Evolutionary conservation across 2,888 invertebrate species (phyloP).

Genomic region (Atrina japonica): DNA sequence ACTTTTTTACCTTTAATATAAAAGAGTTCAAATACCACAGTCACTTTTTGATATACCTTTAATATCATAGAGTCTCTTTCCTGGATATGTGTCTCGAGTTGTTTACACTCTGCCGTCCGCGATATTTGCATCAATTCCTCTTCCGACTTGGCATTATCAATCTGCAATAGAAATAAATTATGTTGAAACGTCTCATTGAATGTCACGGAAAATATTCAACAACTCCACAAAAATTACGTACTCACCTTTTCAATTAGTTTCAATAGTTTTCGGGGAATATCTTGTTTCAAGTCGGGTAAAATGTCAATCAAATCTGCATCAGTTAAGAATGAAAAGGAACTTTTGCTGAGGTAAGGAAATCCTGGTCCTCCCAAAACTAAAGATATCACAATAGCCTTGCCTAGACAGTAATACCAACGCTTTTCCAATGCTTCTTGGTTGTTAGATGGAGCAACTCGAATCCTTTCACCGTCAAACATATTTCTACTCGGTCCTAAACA

Average conservation of each 20-base stretch:
- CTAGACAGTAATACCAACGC: not conserved
- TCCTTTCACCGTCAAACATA: not conserved
- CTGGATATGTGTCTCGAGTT: too few relatives aligned
- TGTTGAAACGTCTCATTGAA: too few relatives aligned
- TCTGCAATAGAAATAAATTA: too few relatives aligned
- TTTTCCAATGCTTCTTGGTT: not conserved
- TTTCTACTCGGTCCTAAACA: not conserved
- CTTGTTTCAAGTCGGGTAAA: not conserved
- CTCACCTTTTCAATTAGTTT: not conserved
- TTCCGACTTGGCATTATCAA: too few relatives aligned
- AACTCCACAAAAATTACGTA: too few relatives aligned
- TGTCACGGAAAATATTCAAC: too few relatives aligned
- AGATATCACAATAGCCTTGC: not conserved
- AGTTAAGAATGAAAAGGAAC: not conserved
- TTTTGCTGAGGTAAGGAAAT: constrained; percentile 2
- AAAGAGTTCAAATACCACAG: too few relatives aligned
- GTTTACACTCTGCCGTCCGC: too few relatives aligned
- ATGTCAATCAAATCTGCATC: not conserved
- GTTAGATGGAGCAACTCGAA: not conserved
- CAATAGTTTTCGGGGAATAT: not conserved
- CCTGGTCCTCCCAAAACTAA: not conserved
- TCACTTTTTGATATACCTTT: too few relatives aligned
- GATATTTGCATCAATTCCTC: too few relatives aligned
- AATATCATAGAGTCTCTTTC: too few relatives aligned
- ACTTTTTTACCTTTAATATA: too few relatives aligned